Evolutionary conservation across 92 coral and sea anemone genomes (phyloP), one percentile per base, ranked within the genome.

Genomic region (Anthopleura xanthogrammica): DNA sequence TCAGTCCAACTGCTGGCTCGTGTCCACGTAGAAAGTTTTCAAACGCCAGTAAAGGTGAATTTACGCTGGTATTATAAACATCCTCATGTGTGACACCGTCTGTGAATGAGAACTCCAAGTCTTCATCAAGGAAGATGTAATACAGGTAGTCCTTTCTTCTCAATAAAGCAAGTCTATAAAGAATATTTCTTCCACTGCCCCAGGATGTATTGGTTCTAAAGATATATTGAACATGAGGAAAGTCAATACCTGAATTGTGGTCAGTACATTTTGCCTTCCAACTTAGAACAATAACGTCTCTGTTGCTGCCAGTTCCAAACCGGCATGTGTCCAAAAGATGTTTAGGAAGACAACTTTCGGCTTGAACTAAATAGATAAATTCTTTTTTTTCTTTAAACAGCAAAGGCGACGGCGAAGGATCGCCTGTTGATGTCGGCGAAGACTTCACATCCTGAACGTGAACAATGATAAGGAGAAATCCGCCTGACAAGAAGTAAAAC

Each of bases 1-100:
- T 88, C 85, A 95, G 62, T 3, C 97, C 98, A 0, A 93, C 77
- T 1, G 98, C 98, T 17, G 98, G 98, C 77, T 94, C 93, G 60
- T 91, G 88, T 11, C 87, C 77, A 2, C 77, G 86, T 41, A 95
- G 91, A 79, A 95, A 95, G 46, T 89, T 71, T 82, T 95, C 98
- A 87, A 93, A 91, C 24, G 88, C 89, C 72, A 77, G 74, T 48
- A 95, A 83, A 46, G 98, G 92, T 41, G 84, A 82, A 62, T 83
- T 76, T 16, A 50, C 77, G 19, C 60, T 87, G 12, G 12, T 60
- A 0, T 76, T 48, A 41, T 83, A 83, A 80, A 74, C 82, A 72
- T 77, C 75, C n/a, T 90, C 84, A 57, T 78, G 72, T 7, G 88
- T n/a, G 20, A 83, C 50, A 52, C 84, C 90, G n/a, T 80, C 62